Evolutionary conservation across 2,113 vertebrate genomes (phyloP).

Genomic region (Chaenocephalus aceratus): DNA sequence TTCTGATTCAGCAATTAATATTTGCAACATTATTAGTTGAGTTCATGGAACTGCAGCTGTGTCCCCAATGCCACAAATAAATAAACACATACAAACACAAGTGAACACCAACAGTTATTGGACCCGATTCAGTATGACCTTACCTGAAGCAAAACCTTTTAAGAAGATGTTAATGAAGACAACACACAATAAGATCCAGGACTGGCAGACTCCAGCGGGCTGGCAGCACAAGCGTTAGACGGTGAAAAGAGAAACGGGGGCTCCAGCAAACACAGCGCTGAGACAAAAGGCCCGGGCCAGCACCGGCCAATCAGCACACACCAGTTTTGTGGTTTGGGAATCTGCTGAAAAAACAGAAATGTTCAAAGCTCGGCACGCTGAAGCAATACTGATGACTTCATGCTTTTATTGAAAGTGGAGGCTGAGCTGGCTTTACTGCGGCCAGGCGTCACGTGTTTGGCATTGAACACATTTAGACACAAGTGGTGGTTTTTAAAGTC

Average conservation of each 20-base stretch:
- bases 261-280: slow-evolving; percentile 54
- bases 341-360: slow-evolving; percentile 85
- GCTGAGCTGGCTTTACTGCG: slow-evolving; percentile 70
- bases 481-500: not conserved
- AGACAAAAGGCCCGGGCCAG: slow-evolving; percentile 67
- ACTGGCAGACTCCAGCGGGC: slow-evolving; percentile 71
- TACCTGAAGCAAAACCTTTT: slow-evolving; percentile 70
- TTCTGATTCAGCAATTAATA: not conserved
- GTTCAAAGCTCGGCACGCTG: slow-evolving; percentile 64
- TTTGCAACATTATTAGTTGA: not conserved
- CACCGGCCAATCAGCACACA: slow-evolving; percentile 74
- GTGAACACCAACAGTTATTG: not conserved
- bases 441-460: slow-evolving; percentile 53
- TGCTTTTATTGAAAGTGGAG: slow-evolving; percentile 74
- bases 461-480: not conserved
- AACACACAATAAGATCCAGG: slow-evolving; percentile 69
- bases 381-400: slow-evolving; percentile 81
- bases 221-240: slow-evolving; percentile 63
- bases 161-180: slow-evolving; percentile 55
- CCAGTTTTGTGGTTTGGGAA: slow-evolving; percentile 80
- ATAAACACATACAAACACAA: not conserved
- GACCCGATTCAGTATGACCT: slow-evolving; percentile 29
- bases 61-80: not conserved
- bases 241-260: slow-evolving; percentile 57
- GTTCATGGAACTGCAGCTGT: not conserved